Evolutionary conservation across 2,888 invertebrate genomes (phyloP), one percentile per base, ranked within the genome.

Genomic region (Arge pagana): DNA sequence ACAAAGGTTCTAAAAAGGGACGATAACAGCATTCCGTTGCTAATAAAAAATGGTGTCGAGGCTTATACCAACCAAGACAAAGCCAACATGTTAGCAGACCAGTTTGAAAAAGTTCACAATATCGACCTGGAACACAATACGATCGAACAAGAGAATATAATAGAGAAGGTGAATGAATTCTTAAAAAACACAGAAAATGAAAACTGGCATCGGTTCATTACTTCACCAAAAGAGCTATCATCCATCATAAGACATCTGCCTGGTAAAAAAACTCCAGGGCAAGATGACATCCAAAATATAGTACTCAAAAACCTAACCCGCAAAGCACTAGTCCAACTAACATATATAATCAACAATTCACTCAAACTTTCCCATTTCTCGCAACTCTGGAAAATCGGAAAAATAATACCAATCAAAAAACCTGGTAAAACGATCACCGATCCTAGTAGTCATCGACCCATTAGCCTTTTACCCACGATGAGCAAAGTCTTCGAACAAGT

Each of bases 361-460:
- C 24, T 58, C 36, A 56, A 36, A 42, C 43, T 40, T 35, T 50
- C 55, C 13, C 43, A 57, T 19, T 59, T 56, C 18, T 56, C 56
- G 3, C 0, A 4, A 18, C 15, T 21, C 0, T 59, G 59, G 59
- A 59, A 59, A 43, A 11, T 40, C 7, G 50, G 50, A 1, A 55
- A 48, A 23, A 31, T 59, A 2, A 40, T 57, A 2, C 54, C 56
- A 4, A 53, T 58, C 3, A 53, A 40, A 10, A 60, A 58, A 42
- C 18, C 43, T 5, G 53, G 53, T 1, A 60, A 56, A 48, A 45
- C 28, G 6, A 49, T 28, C 16, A 36, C 40, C 2, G 13, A 39
- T 0, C 56, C 57, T 0, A 36, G 50, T 2, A 59, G 58, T 21
- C 58, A 59, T n/a, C 56, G 55, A 37, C 59, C 57, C 6, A 57